phyloP scores from a whole-genome alignment of 1,140 invertebrate species.

The Atta colombica region DNA sequence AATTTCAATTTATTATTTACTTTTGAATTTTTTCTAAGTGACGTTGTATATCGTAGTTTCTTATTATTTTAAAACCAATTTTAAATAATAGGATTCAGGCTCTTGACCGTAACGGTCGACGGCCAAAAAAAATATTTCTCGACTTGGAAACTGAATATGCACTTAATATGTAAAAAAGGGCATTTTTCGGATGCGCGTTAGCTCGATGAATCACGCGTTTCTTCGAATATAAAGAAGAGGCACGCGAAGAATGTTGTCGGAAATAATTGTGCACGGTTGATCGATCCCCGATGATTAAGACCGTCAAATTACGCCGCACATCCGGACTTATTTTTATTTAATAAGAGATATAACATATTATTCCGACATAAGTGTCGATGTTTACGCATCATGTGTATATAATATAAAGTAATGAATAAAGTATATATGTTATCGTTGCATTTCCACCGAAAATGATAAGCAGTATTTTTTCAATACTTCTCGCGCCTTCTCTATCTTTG shows the following conservation, averaged over 20 bases:
- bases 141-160: not conserved
- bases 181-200: conserved; percentile 40
- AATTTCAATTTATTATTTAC: not conserved
- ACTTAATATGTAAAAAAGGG: not conserved
- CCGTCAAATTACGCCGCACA: not conserved
- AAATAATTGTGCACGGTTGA: conserved; percentile 17
- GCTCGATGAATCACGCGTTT: conserved; percentile 53
- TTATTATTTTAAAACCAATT: conserved; percentile 26
- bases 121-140: conserved; percentile 9
- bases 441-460: conserved; percentile 19
- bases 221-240: not conserved
- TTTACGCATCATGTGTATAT: conserved; percentile 48
- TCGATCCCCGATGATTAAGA: conserved; percentile 40
- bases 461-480: conserved; percentile 16
- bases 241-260: conserved; percentile 41
- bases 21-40: conserved; percentile 7
- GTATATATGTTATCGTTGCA: conserved; percentile 57
- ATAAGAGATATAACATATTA: conserved; percentile 19
- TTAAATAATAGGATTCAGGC: conserved; percentile 12
- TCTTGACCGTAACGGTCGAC: not conserved
- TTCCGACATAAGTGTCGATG: conserved; percentile 34
- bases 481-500: not conserved
- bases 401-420: conserved; percentile 59
- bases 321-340: conserved; percentile 47
- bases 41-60: conserved; percentile 14